These are phyloP conservation scores for Tolypeutes matacus DNA, from an alignment of 2,797 vertebrate species.

Conservation along the genomic window DNA sequence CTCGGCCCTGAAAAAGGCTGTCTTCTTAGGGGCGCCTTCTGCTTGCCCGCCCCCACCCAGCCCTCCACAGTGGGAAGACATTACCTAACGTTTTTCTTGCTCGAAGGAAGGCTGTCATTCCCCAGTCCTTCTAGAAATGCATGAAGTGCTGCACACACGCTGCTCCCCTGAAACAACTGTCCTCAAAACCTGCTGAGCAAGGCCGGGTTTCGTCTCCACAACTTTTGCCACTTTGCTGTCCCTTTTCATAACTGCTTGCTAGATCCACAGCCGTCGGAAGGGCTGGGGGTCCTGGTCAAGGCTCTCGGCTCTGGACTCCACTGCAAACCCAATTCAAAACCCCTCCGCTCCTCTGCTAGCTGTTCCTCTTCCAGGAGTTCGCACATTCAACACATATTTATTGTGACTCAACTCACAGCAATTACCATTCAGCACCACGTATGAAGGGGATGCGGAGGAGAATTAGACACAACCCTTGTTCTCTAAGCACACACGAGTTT, in stretches of 20 bases:
- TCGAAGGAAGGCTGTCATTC: background rate
- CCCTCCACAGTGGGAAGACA: background rate
- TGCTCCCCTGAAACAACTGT: too few species aligned
- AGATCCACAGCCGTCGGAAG: background rate
- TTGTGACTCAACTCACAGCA: background rate
- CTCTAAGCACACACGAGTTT: background rate
- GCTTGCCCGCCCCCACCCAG: background rate
- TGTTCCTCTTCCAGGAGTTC: background rate
- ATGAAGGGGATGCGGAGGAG: background rate
- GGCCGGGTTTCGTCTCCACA: background rate
- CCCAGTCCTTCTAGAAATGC: background rate
- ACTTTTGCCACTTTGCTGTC: background rate
- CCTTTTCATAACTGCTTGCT: background rate
- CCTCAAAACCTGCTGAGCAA: too few species aligned
- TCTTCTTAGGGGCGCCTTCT: too few species aligned
- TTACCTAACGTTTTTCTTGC: too few species aligned
- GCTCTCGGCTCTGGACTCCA: background rate
- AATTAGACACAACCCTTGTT: background rate
- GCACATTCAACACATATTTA: background rate
- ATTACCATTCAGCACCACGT: too few species aligned
- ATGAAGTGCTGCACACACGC: too few species aligned
- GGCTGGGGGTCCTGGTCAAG: background rate
- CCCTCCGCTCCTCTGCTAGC: background rate
- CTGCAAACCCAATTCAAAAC: background rate
- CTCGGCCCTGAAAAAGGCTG: too few species aligned